These are phyloP conservation scores for Sebastes matsubarae DNA, from an alignment of 2,797 vertebrate species.

Conservation along the genomic window DNA sequence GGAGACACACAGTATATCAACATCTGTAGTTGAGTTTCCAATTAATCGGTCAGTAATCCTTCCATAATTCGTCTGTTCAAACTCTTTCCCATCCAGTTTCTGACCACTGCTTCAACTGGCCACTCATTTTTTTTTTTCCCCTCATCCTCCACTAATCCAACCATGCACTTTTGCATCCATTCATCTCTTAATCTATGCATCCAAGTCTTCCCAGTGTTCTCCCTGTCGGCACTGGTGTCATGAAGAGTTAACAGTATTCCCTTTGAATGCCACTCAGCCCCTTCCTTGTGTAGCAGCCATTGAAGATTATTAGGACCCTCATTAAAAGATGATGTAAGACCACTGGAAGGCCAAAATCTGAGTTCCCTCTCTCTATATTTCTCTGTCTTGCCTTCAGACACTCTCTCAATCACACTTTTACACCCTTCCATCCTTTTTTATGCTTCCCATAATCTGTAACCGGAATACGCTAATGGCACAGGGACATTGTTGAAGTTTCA, in stretches of 20 bases:
- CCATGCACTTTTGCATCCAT: conserved; percentile 36
- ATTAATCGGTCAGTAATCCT: conserved; percentile 5
- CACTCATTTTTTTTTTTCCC: neutral
- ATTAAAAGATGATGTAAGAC: conserved; percentile 71
- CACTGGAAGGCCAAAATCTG: conserved; percentile 44
- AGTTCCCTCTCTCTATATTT: conserved; percentile 16
- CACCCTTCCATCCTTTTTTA: conserved; percentile 6
- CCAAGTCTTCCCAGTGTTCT: conserved; percentile 21
- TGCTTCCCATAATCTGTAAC: conserved; percentile 13
- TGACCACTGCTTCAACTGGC: conserved; percentile 38
- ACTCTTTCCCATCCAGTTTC: neutral
- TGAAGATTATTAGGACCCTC: conserved; percentile 61
- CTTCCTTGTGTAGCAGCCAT: conserved; percentile 35
- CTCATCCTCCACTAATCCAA: conserved; percentile 38
- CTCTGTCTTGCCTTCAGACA: conserved; percentile 9
- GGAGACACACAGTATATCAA: neutral
- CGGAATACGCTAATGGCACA: neutral
- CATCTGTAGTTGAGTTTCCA: neutral
- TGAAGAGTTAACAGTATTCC: conserved; percentile 56
- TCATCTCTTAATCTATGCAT: conserved; percentile 40
- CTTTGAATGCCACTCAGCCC: conserved; percentile 55
- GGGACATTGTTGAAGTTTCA: conserved; percentile 26
- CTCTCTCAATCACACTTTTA: conserved; percentile 31
- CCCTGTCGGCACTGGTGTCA: conserved; percentile 36
- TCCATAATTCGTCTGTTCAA: neutral